phyloP scores from a whole-genome alignment of 2,888 invertebrate genomes.

The Trachelus troglodyta region DNA sequence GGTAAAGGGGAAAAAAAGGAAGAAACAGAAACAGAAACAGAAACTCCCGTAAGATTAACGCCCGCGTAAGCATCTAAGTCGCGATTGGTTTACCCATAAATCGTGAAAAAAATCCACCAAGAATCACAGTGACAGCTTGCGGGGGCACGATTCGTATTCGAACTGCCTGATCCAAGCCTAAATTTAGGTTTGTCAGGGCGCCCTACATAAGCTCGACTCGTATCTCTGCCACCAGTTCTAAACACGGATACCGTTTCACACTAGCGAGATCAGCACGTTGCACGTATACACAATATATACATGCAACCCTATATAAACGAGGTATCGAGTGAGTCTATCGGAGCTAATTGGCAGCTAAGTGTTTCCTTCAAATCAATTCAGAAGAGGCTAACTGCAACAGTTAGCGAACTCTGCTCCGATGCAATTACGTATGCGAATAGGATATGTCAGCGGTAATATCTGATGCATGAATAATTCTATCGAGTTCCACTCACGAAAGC shows the following conservation, averaged over 20 bases:
- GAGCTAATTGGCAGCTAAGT: constrained; percentile 2
- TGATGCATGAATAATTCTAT: constrained; percentile 42
- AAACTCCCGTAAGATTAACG: constrained; percentile 11
- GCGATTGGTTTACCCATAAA: constrained; percentile 20
- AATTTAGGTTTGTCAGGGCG: constrained; percentile 53
- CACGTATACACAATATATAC: not conserved
- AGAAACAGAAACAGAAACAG: too few species aligned
- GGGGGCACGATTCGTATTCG: constrained; percentile 21
- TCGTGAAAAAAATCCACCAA: constrained; percentile 1
- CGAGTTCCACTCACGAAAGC: constrained; percentile 26
- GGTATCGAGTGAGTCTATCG: not conserved
- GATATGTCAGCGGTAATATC: constrained; percentile 31
- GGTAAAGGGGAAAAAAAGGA: not conserved
- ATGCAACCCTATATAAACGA: not conserved
- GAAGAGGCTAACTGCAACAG: not conserved
- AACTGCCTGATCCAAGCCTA: constrained; percentile 51
- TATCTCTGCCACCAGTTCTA: constrained; percentile 17
- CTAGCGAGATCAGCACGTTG: not conserved
- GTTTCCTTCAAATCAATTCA: not conserved
- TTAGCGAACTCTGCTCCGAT: not conserved
- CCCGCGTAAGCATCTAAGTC: not conserved
- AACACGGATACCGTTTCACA: constrained; percentile 27
- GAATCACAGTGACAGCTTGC: constrained; percentile 8
- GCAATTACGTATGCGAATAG: not conserved
- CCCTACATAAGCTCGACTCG: constrained; percentile 46